A percentile compares a stretch with the other conserved stretches of the same genome.
These are phyloP conservation scores for Ormyrus labotus DNA, from an alignment of 2,888 invertebrate genomes.

Conservation along the genomic window DNA sequence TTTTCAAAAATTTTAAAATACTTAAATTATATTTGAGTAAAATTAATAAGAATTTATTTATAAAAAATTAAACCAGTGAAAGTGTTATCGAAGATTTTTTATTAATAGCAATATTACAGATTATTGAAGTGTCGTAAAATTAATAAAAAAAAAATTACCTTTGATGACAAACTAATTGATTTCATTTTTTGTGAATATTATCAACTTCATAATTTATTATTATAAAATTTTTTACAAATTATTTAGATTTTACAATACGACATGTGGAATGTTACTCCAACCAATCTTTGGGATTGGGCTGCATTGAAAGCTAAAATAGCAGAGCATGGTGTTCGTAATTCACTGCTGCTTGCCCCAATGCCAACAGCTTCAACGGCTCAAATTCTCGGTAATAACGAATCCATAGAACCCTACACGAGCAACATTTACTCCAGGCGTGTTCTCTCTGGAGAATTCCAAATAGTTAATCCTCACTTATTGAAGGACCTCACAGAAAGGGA, in stretches of 20 bases:
- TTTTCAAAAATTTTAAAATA: no score
- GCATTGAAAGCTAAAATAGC: conserved; percentile 89
- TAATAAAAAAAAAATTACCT: no score
- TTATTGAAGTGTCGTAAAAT: no score
- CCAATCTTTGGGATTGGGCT: conserved; percentile 93
- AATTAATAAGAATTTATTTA: no score
- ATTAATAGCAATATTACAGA: no score
- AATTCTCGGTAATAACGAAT: conserved; percentile 99
- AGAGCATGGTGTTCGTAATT: conserved; percentile 93
- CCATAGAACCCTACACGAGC: conserved; percentile 98
- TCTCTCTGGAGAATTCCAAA: conserved; percentile 95
- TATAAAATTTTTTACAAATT: no score
- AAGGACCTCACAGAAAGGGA: conserved; percentile 93
- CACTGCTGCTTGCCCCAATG: conserved; percentile 96
- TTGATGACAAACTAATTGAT: not conserved
- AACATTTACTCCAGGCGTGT: conserved; percentile 97
- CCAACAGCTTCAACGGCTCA: conserved; percentile 99
- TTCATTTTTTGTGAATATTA: not conserved
- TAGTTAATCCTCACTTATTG: conserved; percentile 96
- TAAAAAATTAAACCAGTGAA: no score
- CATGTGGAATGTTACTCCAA: conserved; percentile 96
- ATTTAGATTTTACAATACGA: conserved; percentile 92
- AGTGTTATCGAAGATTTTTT: no score
- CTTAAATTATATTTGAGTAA: no score
- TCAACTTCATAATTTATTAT: no score